Base-by-base conservation (phyloP, 2,113 vertebrate genomes). In the Oncorhynchus kisutch region DNA sequence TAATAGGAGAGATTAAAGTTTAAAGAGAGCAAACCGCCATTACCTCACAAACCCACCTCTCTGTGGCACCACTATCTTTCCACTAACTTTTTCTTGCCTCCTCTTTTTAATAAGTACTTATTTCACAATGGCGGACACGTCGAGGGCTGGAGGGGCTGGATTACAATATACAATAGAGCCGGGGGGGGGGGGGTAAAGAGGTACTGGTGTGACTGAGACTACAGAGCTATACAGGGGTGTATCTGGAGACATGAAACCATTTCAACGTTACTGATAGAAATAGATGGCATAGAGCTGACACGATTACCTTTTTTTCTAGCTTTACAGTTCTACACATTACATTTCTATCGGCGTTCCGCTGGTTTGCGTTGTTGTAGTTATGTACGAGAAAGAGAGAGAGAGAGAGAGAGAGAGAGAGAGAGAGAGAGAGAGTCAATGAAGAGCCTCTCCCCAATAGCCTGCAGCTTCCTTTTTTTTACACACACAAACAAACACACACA, bases 1-100 rank as follows among this genome's bases (percentile, higher is more conserved):
- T 99, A 99, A 99, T 99, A 99, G 98, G 97, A 99, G 98, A 99
- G 98, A 99, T 99, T 99, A 99, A 99, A 99, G 98, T 99, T 99
- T 99, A 99, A 99, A 99, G 98, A 98, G 98, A 99, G 98, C 96
- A 98, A 98, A 99, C 51, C 97, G 97, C 96, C 97, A 99, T 99
- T 98, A 99, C 96, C 94, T 95, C 95, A 95, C 95, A 97, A 96
- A 95, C 95, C 51, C 96, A 97, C 96, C 96, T 98, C 96, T 96
- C 95, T 94, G 94, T 94, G 95, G 95, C 96, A 94, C 95, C 96
- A 94, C 95, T 95, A 94, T 95, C 94, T 95, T 95, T 94, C 16
- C 92, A 91, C 95, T 95, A 95, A 95, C 93, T 94, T 94, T 94
- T 93, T 87, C 83, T 87, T 79, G 92, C 91, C 92, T 87, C 85